Evolutionary conservation across 2,797 vertebrate species (phyloP).

Genomic region (Sebastiscus albofasciatus): DNA sequence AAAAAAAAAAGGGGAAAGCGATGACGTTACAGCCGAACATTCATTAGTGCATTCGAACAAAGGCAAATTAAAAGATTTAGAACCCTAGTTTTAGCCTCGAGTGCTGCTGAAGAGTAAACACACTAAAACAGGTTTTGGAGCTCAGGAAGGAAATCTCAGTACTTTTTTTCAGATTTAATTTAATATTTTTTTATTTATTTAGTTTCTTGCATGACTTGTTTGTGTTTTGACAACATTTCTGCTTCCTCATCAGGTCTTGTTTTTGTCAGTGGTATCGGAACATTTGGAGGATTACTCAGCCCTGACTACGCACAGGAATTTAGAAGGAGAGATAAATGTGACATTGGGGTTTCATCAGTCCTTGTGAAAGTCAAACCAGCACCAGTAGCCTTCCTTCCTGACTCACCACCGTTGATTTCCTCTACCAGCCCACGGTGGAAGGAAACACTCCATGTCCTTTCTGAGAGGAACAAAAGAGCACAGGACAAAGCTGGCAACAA

Average conservation of each 20-base stretch:
- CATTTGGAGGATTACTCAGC: not conserved
- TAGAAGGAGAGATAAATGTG: not conserved
- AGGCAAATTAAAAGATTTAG: not conserved
- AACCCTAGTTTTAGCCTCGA: not conserved
- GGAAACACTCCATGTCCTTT: conserved; percentile 25
- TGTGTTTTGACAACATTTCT: not conserved
- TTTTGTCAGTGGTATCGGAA: not conserved
- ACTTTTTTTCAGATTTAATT: not conserved
- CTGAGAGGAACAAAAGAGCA: conserved; percentile 58
- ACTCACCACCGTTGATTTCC: conserved; percentile 25
- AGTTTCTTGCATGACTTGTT: not conserved
- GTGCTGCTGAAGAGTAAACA: not conserved
- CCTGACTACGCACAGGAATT: not conserved
- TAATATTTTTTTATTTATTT: not conserved
- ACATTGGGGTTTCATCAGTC: not conserved
- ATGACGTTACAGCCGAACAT: conserved; percentile 8
- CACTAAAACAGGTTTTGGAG: not conserved
- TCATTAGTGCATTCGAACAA: conserved; percentile 17
- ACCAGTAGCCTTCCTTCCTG: conserved; percentile 15
- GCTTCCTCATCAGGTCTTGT: too few relatives aligned
- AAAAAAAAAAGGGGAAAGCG: conserved; percentile 21
- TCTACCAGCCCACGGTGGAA: not conserved
- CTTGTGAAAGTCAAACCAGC: not conserved
- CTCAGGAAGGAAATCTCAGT: not conserved
- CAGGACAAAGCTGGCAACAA: conserved; percentile 55